Percentiles rank a stretch among this genome's conserved stretches.
These are phyloP conservation scores for Caenorhabditis uteleia DNA, from an alignment of 2,888 invertebrate genomes.

Conservation along the genomic window DNA sequence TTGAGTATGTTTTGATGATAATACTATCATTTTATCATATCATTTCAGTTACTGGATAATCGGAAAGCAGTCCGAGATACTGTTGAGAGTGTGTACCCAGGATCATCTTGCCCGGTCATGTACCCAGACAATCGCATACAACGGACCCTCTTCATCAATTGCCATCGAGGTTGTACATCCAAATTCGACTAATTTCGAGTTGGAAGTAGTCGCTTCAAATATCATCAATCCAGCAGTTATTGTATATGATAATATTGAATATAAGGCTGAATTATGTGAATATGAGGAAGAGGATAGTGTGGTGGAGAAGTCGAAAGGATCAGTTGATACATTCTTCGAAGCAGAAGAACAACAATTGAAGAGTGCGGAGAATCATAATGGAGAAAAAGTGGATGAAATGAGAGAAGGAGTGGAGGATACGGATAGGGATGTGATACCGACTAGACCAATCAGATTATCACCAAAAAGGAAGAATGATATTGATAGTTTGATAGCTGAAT, in stretches of 20 bases:
- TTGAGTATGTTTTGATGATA: slow-evolving; percentile 37
- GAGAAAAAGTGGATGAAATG: background rate
- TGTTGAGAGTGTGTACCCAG: slow-evolving; percentile 59
- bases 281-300: slow-evolving; percentile 1
- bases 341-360: slow-evolving; percentile 11
- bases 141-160: slow-evolving; percentile 34
- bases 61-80: slow-evolving; percentile 36
- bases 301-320: slow-evolving; percentile 15
- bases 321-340: slow-evolving; percentile 31
- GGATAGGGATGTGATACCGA: slow-evolving; percentile 9
- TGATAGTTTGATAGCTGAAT: slow-evolving; percentile 6
- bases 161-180: slow-evolving; percentile 60
- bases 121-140: slow-evolving; percentile 56
- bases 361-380: slow-evolving; percentile 6
- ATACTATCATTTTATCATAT: background rate
- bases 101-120: slow-evolving; percentile 51
- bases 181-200: slow-evolving; percentile 48
- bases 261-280: slow-evolving; percentile 52
- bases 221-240: slow-evolving; percentile 51
- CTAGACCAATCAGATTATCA: slow-evolving; percentile 29
- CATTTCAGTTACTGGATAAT: slow-evolving; percentile 56
- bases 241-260: slow-evolving; percentile 55
- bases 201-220: slow-evolving; percentile 54
- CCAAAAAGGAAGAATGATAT: slow-evolving; percentile 12
- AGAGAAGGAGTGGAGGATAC: slow-evolving; percentile 1